Percentiles rank a stretch among this genome's conserved stretches.
These are phyloP conservation scores for Oreochromis grahami DNA, from an alignment of 2,797 vertebrate genomes.

Conservation along the genomic window DNA sequence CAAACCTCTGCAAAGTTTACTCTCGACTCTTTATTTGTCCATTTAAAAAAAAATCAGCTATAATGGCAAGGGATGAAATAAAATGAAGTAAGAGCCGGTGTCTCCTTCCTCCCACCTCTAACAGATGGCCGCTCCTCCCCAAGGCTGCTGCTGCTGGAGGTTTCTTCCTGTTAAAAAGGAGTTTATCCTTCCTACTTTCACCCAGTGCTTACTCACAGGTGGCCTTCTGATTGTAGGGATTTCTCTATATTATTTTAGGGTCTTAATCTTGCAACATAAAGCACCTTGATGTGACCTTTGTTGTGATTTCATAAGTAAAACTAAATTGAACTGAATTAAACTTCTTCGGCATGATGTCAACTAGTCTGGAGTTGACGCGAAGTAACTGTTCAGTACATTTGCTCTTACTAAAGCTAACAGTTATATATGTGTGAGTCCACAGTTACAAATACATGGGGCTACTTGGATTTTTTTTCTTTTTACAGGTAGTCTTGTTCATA, in stretches of 20 bases:
- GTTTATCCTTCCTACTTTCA: not conserved
- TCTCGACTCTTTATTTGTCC: not conserved
- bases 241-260: not conserved
- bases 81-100: not conserved
- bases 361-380: not conserved
- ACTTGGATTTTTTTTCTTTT: accelerated
- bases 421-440: not conserved
- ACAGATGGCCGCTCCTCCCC: not conserved
- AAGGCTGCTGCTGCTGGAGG: not conserved
- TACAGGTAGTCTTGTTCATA: not conserved
- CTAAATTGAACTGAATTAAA: not conserved
- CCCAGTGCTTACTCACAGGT: not conserved
- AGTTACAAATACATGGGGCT: not conserved
- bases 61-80: not conserved
- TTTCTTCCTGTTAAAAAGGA: not conserved
- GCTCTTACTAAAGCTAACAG: not conserved
- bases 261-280: not conserved
- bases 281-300: not conserved
- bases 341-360: not conserved
- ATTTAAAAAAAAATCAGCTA: not conserved
- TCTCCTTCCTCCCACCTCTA: not conserved
- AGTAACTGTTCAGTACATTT: not conserved
- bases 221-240: not conserved
- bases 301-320: not conserved
- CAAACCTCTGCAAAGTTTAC: not conserved